phyloP scores from a whole-genome alignment of 2,888 invertebrate genomes.

The Tinea pellionella region DNA sequence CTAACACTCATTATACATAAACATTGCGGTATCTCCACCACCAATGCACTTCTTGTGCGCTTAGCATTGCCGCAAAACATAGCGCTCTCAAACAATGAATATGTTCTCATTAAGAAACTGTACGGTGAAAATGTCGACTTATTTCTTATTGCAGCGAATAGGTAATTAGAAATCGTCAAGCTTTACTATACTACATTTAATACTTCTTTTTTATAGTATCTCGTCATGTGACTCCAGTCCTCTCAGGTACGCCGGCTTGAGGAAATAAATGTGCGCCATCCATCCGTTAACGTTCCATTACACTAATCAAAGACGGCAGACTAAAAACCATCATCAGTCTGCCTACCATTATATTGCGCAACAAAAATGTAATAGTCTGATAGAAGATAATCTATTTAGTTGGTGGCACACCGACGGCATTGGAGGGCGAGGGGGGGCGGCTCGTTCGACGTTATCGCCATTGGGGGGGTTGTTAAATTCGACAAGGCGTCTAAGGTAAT shows the following conservation, averaged over 20 bases:
- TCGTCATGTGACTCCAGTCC: no score
- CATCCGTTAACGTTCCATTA: no score
- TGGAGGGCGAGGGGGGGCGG: no score
- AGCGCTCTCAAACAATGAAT: background rate
- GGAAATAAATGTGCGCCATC: no score
- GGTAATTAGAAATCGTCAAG: background rate
- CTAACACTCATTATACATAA: slow-evolving; percentile 5
- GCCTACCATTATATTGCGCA: background rate
- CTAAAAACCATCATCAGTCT: no score
- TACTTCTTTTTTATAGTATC: no score
- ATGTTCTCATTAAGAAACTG: background rate
- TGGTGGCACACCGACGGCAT: no score
- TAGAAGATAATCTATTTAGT: background rate
- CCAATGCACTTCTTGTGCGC: slow-evolving; percentile 8
- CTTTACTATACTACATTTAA: no score
- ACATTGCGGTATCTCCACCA: slow-evolving; percentile 11
- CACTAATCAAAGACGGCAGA: no score
- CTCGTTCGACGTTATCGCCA: slow-evolving; percentile 9
- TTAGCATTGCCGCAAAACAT: background rate
- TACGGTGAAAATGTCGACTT: background rate
- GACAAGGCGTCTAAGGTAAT: slow-evolving; percentile 33
- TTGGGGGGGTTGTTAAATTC: slow-evolving; percentile 51
- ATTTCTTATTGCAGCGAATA: background rate
- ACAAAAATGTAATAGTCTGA: background rate
- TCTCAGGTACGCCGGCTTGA: no score